Evolutionary conservation across 2,888 invertebrate genomes (phyloP).

Genomic region (Maniola hyperantus): DNA sequence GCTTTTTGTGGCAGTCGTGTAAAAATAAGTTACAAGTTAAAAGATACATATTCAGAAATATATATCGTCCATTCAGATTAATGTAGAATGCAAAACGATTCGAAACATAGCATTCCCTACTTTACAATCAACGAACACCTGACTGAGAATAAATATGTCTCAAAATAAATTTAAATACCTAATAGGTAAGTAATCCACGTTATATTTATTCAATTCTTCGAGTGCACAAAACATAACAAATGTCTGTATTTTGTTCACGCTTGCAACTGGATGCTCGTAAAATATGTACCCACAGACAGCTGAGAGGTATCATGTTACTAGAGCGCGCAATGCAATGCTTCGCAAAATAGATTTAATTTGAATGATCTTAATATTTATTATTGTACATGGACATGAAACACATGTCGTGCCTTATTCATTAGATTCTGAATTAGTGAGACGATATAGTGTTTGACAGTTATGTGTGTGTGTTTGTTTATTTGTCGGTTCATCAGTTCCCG

Average conservation of each 20-base stretch:
- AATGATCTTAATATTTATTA: too few relatives aligned
- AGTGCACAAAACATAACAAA: slow-evolving; percentile 8
- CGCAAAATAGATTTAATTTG: too few relatives aligned
- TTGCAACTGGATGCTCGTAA: slow-evolving; percentile 3
- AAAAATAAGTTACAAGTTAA: too few relatives aligned
- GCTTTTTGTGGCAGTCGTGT: too few relatives aligned
- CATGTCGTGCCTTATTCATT: too few relatives aligned
- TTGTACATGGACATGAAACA: too few relatives aligned
- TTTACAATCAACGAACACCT: slow-evolving; percentile 10
- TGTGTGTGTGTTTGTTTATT: too few relatives aligned
- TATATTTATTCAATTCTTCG: slow-evolving; percentile 5
- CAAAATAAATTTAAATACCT: slow-evolving; percentile 9
- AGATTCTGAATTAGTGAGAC: too few relatives aligned
- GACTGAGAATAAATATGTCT: slow-evolving; percentile 5
- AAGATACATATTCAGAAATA: neutral
- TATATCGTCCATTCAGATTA: neutral
- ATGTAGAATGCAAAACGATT: neutral
- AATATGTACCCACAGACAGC: neutral
- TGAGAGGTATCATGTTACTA: neutral
- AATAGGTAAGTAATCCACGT: slow-evolving; percentile 5
- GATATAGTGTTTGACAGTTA: too few relatives aligned
- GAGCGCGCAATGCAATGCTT: neutral
- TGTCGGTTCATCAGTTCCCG: too few relatives aligned
- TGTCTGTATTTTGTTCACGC: slow-evolving; percentile 18
- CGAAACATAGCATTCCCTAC: neutral